These are phyloP conservation scores for Sphaerophoria taeniata DNA, from an alignment of 2,888 invertebrate genomes.

Conservation along the genomic window DNA sequence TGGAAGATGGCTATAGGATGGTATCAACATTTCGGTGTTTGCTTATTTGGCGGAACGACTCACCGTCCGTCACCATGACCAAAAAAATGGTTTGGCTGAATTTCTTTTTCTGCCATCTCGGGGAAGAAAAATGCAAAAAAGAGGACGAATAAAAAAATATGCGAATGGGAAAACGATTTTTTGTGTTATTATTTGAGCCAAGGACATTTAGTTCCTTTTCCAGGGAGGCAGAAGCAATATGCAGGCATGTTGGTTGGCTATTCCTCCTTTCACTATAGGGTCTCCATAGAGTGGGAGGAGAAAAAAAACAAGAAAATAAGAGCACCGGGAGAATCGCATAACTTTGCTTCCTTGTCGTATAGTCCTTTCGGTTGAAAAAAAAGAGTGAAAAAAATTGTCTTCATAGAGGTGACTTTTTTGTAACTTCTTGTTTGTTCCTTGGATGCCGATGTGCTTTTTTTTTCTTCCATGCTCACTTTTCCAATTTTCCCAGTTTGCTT, in stretches of 20 bases:
- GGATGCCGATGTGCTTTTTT: conserved; percentile 50
- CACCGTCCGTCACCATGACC: conserved; percentile 46
- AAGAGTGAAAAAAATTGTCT: conserved; percentile 32
- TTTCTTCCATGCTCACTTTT: conserved; percentile 56
- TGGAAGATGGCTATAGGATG: conserved; percentile 59
- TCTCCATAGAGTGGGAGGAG: conserved; percentile 45
- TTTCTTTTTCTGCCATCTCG: conserved; percentile 36
- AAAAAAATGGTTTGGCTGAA: conserved; percentile 35
- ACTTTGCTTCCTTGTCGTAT: conserved; percentile 62
- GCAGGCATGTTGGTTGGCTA: conserved; percentile 27
- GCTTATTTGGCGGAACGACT: conserved; percentile 40
- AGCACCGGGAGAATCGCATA: conserved; percentile 60
- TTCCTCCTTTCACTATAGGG: conserved; percentile 18
- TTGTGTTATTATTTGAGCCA: conserved; percentile 72
- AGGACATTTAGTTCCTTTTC: conserved; percentile 69
- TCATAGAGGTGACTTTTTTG: conserved; percentile 53
- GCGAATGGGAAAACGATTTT: conserved; percentile 71
- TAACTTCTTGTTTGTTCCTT: conserved; percentile 64
- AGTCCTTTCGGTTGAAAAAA: conserved; percentile 14
- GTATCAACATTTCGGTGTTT: conserved; percentile 69
- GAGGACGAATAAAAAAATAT: conserved; percentile 11
- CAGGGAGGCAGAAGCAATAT: not conserved
- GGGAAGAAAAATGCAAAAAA: conserved; percentile 59
- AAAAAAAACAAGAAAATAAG: conserved; percentile 66
- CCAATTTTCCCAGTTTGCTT: conserved; percentile 66